phyloP scores from a whole-genome alignment of 2,113 vertebrate species.

The Callithrix jacchus region DNA sequence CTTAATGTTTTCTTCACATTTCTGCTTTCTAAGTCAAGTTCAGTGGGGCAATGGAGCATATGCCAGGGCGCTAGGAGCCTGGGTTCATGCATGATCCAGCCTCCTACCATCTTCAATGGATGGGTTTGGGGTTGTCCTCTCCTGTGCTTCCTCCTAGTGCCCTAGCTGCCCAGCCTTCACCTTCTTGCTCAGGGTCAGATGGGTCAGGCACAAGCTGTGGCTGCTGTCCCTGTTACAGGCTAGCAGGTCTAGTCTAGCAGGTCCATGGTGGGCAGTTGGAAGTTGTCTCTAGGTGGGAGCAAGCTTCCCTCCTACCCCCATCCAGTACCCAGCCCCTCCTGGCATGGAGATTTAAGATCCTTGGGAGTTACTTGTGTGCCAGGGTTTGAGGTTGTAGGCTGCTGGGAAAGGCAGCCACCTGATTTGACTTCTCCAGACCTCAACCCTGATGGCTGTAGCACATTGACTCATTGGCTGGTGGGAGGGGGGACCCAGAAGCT shows the following conservation, averaged over 20 bases:
- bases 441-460: background rate
- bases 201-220: background rate
- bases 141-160: background rate
- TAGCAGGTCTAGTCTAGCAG: background rate
- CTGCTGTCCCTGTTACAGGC: background rate
- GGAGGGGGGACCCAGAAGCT: background rate
- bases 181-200: background rate
- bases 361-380: background rate
- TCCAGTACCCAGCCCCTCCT: background rate
- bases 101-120: background rate
- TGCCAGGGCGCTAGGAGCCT: background rate
- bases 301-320: background rate
- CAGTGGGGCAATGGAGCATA: background rate
- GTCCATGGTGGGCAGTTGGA: background rate
- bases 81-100: fast-evolving
- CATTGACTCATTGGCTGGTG: too few species aligned
- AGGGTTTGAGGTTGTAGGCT: background rate
- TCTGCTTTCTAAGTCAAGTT: background rate
- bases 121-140: background rate
- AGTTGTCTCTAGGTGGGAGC: background rate
- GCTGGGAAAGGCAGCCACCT: background rate
- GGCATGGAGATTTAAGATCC: background rate
- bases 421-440: background rate
- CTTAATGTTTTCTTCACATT: background rate
- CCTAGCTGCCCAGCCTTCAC: background rate